phyloP scores from a whole-genome alignment of 2,113 vertebrate genomes.

The Petrocephalus microphthalmus region DNA sequence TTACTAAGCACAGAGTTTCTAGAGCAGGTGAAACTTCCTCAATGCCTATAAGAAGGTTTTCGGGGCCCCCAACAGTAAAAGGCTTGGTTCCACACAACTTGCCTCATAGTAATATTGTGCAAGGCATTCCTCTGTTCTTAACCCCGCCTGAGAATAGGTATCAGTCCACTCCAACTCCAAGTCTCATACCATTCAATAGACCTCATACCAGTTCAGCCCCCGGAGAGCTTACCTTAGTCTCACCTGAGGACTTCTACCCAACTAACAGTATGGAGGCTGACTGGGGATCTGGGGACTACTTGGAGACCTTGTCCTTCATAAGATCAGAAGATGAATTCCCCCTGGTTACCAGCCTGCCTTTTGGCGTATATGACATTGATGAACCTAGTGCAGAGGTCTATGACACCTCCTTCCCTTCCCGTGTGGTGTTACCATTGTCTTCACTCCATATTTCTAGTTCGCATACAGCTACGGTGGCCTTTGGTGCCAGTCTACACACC shows the following conservation, averaged over 20 bases:
- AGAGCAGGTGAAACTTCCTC: slow-evolving; percentile 17
- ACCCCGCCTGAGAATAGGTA: slow-evolving; percentile 57
- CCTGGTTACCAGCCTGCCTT: slow-evolving; percentile 51
- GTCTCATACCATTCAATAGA: slow-evolving; percentile 54
- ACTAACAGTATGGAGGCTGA: slow-evolving; percentile 61
- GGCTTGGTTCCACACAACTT: background rate
- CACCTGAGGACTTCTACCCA: slow-evolving; percentile 41
- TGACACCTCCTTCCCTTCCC: slow-evolving; percentile 57
- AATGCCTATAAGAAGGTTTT: slow-evolving; percentile 23
- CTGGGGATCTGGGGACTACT: slow-evolving; percentile 73
- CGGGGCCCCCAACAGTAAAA: slow-evolving; percentile 27
- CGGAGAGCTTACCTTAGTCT: slow-evolving; percentile 55
- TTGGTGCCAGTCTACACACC: slow-evolving; percentile 11
- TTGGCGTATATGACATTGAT: slow-evolving; percentile 58
- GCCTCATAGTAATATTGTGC: slow-evolving; percentile 53
- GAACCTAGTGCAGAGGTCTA: slow-evolving; percentile 49
- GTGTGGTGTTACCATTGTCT: slow-evolving; percentile 50
- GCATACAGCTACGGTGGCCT: background rate
- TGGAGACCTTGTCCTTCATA: slow-evolving; percentile 68
- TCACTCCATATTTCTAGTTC: slow-evolving; percentile 26
- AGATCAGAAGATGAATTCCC: slow-evolving; percentile 57
- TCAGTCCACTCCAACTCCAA: too few species aligned
- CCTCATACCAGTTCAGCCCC: slow-evolving; percentile 56
- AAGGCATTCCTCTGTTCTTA: slow-evolving; percentile 65
- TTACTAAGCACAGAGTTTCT: background rate